These are phyloP conservation scores for Oscheius sp. DNA, from an alignment of 2,888 invertebrate species.

Conservation along the genomic window DNA sequence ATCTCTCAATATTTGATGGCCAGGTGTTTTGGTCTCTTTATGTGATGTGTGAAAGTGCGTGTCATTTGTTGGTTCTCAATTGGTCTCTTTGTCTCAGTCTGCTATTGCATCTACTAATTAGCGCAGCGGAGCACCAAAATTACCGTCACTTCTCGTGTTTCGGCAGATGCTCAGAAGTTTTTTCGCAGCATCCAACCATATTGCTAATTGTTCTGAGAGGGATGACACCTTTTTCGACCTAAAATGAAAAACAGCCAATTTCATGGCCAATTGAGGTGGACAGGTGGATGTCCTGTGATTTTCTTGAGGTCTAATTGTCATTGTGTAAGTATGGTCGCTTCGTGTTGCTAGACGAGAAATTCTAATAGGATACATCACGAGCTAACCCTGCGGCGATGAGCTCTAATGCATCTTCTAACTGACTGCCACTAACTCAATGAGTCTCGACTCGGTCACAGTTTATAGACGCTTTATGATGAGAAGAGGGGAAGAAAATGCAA, in stretches of 20 bases:
- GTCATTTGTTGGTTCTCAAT: conserved; percentile 19
- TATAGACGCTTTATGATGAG: neutral
- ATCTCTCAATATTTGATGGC: neutral
- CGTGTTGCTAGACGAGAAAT: neutral
- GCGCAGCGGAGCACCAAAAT: conserved; percentile 20
- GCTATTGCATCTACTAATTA: conserved; percentile 22
- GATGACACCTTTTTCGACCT: neutral
- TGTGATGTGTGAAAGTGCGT: conserved; percentile 8
- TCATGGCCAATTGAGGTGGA: neutral
- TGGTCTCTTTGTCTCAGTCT: conserved; percentile 13
- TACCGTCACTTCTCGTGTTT: conserved; percentile 24
- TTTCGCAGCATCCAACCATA: too few relatives aligned
- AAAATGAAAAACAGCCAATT: neutral
- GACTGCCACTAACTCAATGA: conserved; percentile 25
- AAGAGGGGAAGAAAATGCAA: neutral
- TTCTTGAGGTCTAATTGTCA: conserved; percentile 10
- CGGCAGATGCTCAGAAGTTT: conserved; percentile 27
- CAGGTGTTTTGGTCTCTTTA: neutral
- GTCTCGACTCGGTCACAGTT: neutral
- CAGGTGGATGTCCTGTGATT: conserved; percentile 12
- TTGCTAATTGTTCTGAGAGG: neutral
- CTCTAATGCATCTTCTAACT: conserved; percentile 24
- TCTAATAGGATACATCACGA: conserved; percentile 28
- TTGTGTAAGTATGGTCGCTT: neutral
- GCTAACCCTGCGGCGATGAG: conserved; percentile 28